Conservation (phyloP, 2,888 invertebrate genomes). For the Watsonalla cultraria region DNA sequence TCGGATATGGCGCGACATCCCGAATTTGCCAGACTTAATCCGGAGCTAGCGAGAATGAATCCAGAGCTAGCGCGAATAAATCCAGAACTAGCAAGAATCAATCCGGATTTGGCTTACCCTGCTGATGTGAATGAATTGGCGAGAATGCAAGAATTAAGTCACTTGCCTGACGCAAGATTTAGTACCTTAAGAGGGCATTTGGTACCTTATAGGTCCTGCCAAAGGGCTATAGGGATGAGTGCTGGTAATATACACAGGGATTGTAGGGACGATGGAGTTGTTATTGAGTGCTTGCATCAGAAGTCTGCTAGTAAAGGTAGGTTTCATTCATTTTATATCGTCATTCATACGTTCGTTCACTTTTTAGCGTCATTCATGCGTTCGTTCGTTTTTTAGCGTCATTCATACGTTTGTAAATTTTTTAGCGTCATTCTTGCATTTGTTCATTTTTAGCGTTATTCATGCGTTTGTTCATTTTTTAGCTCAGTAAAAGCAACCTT, state of each 20-base stretch:
- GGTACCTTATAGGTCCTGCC: constrained; percentile 57
- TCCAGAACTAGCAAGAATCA: constrained; percentile 11
- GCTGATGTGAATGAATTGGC: constrained; percentile 32
- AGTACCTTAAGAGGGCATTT: constrained; percentile 68
- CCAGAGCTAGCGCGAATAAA: constrained; percentile 24
- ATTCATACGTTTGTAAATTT: too few species aligned
- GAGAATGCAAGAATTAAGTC: constrained; percentile 16
- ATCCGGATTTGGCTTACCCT: constrained; percentile 30
- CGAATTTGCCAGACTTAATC: too few species aligned
- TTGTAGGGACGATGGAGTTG: constrained; percentile 50
- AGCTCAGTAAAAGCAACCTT: too few species aligned
- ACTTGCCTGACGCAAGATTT: constrained; percentile 43
- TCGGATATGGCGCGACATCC: constrained; percentile 24
- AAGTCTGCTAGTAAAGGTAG: constrained; percentile 63
- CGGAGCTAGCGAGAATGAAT: constrained; percentile 25
- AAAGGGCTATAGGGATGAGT: constrained; percentile 51
- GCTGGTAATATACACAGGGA: constrained; percentile 60
- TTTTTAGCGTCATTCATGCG: too few species aligned
- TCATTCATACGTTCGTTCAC: too few species aligned
- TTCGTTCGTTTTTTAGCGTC: too few species aligned
- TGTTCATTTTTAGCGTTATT: too few species aligned
- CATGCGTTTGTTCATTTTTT: too few species aligned
- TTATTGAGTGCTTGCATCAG: constrained; percentile 63
- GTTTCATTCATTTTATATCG: constrained; percentile 10
- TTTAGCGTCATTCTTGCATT: too few species aligned